Evolutionary conservation across 2,113 vertebrate genomes (phyloP).

Genomic region (Todiramphus chloris): DNA sequence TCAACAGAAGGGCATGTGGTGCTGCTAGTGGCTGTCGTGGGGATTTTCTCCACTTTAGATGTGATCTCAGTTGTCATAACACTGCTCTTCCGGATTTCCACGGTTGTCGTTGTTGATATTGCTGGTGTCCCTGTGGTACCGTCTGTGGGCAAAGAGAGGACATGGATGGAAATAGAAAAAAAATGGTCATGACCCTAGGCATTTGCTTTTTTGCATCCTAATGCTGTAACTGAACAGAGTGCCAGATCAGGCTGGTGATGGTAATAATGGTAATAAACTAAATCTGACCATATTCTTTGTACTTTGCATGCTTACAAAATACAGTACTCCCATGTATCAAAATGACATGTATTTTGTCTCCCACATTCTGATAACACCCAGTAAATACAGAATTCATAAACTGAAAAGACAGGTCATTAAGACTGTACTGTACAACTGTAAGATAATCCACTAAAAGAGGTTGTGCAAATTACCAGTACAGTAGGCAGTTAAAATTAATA

Average conservation of each 20-base stretch:
- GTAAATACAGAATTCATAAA: background rate
- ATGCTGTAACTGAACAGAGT: background rate
- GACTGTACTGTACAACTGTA: background rate
- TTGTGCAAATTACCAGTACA: background rate
- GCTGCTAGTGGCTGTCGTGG: conserved; percentile 65
- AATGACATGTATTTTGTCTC: background rate
- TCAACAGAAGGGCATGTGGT: conserved; percentile 76
- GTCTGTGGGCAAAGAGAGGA: conserved; percentile 68
- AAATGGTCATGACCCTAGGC: background rate
- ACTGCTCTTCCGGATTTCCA: conserved; percentile 68
- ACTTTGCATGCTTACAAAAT: background rate
- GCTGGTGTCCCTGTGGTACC: conserved; percentile 71
- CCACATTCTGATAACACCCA: background rate
- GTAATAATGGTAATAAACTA: background rate
- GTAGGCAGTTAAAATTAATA: background rate
- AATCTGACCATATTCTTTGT: background rate
- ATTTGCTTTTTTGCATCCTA: background rate
- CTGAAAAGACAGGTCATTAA: background rate
- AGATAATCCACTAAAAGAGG: background rate
- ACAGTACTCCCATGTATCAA: background rate
- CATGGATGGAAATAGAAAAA: background rate
- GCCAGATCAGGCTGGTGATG: background rate
- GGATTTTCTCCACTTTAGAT: conserved; percentile 78
- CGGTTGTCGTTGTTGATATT: conserved; percentile 69
- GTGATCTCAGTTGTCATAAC: conserved; percentile 77